Evolutionary conservation across 2,113 vertebrate genomes (phyloP), one percentile per base, ranked within the genome.

Genomic region (Cyprinodon tularosa): DNA sequence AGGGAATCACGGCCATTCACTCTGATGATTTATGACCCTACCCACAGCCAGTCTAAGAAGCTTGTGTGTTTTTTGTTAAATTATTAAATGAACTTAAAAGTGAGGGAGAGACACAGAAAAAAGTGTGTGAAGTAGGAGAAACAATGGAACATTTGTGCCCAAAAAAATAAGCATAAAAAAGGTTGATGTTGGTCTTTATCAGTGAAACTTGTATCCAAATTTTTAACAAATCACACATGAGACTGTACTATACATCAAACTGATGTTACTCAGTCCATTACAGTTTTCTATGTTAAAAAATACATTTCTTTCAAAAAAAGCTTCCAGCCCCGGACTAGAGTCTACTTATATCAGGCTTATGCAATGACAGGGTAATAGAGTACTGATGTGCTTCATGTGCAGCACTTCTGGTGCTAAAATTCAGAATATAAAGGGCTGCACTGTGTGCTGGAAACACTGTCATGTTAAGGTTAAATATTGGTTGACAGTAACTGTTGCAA

Each of bases 1-100:
- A 47, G 61, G 83, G 81, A 84, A 81, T 92, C 88, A 78, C 72
- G 85, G 71, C 88, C 77, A 71, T 80, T 88, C 84, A 82, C 81
- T 78, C 63, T 57, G 75, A 74, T 94, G 93, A 94, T 93, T 94
- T 92, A 94, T 93, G 91, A 86, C 80, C 71, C 66, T 80, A 85
- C 86, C 87, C 89, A 74, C 82, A 89, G 87, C 70, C 80, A 86
- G 84, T 37, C 67, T 48, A 1, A 63, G 36, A 76, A 5, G 62
- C 65, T 38, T 48, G 68, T 22, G 5, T 72, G 65, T 69, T 74
- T 76, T 68, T 71, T 79, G 72, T 48, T 64, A 47, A 57, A 29
- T 69, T 64, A 29, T 68, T 74, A 38, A 42, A 66, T 7, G 50
- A 20, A 38, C 48, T 17, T n/a, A 62, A 4, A 37, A 62, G 72